These are phyloP conservation scores for Ibycter americanus DNA, from an alignment of 2,797 vertebrate genomes.

Conservation along the genomic window DNA sequence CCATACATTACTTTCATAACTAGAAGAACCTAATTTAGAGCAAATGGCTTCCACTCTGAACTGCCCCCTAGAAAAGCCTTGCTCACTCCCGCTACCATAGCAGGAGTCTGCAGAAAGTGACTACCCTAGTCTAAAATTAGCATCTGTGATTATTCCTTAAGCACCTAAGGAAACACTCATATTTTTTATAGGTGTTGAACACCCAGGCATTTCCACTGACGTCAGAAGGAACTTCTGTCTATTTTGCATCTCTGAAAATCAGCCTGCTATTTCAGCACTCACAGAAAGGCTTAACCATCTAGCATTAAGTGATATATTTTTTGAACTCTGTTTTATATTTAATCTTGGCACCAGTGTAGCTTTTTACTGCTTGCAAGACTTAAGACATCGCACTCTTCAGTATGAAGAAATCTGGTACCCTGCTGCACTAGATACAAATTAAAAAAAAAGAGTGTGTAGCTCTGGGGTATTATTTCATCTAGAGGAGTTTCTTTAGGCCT, in stretches of 20 bases:
- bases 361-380: neutral
- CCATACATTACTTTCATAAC: neutral
- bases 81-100: slow-evolving; percentile 9
- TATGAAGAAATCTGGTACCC: neutral
- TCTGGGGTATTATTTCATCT: neutral
- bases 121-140: slow-evolving; percentile 33
- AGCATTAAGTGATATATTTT: neutral
- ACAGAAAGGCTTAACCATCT: neutral
- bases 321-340: neutral
- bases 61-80: neutral
- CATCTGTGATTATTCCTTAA: slow-evolving; percentile 38
- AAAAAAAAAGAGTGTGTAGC: neutral
- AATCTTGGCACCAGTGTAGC: neutral
- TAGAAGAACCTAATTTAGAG: neutral
- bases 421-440: neutral
- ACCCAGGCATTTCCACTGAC: slow-evolving; percentile 59
- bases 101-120: slow-evolving; percentile 5
- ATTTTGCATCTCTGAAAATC: slow-evolving; percentile 43
- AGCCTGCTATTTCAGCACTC: slow-evolving; percentile 5
- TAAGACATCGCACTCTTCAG: neutral
- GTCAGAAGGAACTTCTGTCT: slow-evolving; percentile 49
- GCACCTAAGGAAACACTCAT: slow-evolving; percentile 36
- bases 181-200: slow-evolving; percentile 52
- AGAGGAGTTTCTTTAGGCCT: neutral
- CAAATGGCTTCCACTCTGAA: neutral